These are phyloP conservation scores for Lepidocyrtinus sp. DNA, from an alignment of 2,888 invertebrate genomes.

Conservation along the genomic window DNA sequence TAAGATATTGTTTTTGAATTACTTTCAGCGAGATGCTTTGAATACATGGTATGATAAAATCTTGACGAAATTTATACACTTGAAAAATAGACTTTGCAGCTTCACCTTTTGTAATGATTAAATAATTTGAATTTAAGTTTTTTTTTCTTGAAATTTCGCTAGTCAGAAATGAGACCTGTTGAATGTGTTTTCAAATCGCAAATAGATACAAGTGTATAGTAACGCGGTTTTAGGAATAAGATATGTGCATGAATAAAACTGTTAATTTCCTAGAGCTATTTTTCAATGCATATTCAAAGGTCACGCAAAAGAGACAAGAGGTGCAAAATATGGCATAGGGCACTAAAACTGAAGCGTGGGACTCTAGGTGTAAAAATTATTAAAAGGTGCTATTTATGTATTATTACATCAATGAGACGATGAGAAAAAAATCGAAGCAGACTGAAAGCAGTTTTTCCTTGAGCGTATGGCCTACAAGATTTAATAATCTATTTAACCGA, in stretches of 20 bases:
- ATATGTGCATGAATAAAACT: slow-evolving; percentile 45
- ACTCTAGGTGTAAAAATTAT: background rate
- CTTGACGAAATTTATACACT: too few species aligned
- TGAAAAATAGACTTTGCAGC: slow-evolving; percentile 1
- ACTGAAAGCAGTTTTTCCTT: background rate
- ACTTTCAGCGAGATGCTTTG: background rate
- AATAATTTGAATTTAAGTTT: slow-evolving; percentile 5
- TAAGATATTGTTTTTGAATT: background rate
- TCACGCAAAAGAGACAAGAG: slow-evolving; percentile 61
- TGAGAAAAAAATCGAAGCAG: background rate
- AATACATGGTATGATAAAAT: background rate
- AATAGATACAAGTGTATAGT: too few species aligned
- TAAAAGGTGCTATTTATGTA: background rate
- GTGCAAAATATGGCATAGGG: background rate
- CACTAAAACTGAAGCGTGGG: background rate
- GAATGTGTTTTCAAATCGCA: too few species aligned
- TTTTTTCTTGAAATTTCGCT: slow-evolving; percentile 8
- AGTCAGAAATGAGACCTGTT: too few species aligned
- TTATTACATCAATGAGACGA: background rate
- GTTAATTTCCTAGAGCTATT: slow-evolving; percentile 63
- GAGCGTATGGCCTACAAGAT: background rate
- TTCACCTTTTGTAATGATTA: background rate
- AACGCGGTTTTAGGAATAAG: too few species aligned
- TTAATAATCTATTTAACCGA: background rate
- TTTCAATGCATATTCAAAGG: slow-evolving; percentile 37